Evolutionary conservation across 1,140 invertebrate genomes (phyloP).

Genomic region (Drosophila equinoxialis): DNA sequence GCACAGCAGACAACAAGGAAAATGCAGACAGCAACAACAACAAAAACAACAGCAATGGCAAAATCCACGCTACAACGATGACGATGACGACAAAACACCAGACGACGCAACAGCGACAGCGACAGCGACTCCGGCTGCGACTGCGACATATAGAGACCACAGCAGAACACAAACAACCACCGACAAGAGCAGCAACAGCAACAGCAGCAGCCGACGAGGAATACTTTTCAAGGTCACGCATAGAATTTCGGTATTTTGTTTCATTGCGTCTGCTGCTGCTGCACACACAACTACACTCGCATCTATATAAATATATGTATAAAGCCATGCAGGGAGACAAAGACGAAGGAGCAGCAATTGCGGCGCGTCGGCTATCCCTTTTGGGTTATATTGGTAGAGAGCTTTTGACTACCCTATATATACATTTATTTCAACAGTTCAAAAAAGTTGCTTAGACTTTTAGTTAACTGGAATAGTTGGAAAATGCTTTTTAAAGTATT

Average conservation of each 20-base stretch:
- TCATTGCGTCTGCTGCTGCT: slow-evolving; percentile 75
- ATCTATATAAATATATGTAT: background rate
- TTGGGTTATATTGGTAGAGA: slow-evolving; percentile 54
- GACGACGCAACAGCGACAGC: slow-evolving; percentile 34
- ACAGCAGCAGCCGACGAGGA: slow-evolving; percentile 58
- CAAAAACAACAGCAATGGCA: slow-evolving; percentile 34
- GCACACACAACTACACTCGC: slow-evolving; percentile 33
- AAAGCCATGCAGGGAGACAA: slow-evolving; percentile 7
- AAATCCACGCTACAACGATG: slow-evolving; percentile 14
- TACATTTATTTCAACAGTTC: no score
- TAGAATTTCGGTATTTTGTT: slow-evolving; percentile 81
- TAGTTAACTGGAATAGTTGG: no score
- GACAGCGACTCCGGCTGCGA: slow-evolving; percentile 37
- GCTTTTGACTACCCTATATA: slow-evolving; percentile 48
- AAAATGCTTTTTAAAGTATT: no score
- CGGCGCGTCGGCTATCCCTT: slow-evolving; percentile 57
- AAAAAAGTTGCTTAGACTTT: background rate
- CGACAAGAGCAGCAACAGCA: slow-evolving; percentile 42
- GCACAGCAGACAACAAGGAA: slow-evolving; percentile 76
- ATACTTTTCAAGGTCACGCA: slow-evolving; percentile 82
- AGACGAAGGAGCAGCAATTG: slow-evolving; percentile 16
- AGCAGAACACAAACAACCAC: slow-evolving; percentile 68
- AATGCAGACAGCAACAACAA: slow-evolving; percentile 76
- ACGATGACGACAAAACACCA: slow-evolving; percentile 46
- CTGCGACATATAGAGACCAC: slow-evolving; percentile 29